Evolutionary conservation across 2,797 vertebrate genomes (phyloP).

Genomic region (Melanotaenia pygmaea): DNA sequence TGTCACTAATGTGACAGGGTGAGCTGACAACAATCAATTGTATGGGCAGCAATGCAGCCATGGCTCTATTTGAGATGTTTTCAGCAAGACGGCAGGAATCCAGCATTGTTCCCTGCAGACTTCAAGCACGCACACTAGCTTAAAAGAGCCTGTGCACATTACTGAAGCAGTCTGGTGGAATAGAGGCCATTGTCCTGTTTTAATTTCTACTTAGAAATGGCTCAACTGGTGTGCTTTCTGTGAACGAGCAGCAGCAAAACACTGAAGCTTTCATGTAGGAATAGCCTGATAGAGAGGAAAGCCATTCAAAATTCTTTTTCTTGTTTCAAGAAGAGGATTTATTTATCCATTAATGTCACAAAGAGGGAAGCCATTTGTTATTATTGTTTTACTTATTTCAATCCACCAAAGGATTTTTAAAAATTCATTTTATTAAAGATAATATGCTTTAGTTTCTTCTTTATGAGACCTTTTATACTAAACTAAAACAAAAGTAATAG

Average conservation of each 20-base stretch:
- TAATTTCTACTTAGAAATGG: conserved; percentile 82
- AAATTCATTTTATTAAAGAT: not conserved
- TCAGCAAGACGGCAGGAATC: conserved; percentile 85
- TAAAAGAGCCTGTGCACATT: conserved; percentile 80
- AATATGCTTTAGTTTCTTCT: not conserved
- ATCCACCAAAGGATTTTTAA: conserved; percentile 6
- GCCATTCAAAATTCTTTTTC: conserved; percentile 24
- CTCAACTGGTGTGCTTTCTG: conserved; percentile 82
- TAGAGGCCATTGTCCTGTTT: conserved; percentile 84
- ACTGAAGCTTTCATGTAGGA: conserved; percentile 77
- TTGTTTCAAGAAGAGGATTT: conserved; percentile 10
- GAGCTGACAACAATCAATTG: conserved; percentile 77
- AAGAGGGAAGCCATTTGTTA: conserved; percentile 3
- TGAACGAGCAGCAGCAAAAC: conserved; percentile 64
- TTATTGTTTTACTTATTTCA: conserved; percentile 1
- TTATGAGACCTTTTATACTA: not conserved
- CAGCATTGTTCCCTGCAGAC: conserved; percentile 81
- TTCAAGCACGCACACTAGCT: conserved; percentile 75
- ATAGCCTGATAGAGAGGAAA: conserved; percentile 33
- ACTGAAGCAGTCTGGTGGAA: conserved; percentile 76
- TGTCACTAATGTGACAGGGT: conserved; percentile 72
- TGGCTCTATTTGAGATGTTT: conserved; percentile 84
- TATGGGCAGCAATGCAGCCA: conserved; percentile 73
- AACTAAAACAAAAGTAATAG: not conserved
- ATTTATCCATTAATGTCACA: conserved; percentile 6